These are phyloP conservation scores for Callyntrura sp. DNA, from an alignment of 2,888 invertebrate species.

Conservation along the genomic window DNA sequence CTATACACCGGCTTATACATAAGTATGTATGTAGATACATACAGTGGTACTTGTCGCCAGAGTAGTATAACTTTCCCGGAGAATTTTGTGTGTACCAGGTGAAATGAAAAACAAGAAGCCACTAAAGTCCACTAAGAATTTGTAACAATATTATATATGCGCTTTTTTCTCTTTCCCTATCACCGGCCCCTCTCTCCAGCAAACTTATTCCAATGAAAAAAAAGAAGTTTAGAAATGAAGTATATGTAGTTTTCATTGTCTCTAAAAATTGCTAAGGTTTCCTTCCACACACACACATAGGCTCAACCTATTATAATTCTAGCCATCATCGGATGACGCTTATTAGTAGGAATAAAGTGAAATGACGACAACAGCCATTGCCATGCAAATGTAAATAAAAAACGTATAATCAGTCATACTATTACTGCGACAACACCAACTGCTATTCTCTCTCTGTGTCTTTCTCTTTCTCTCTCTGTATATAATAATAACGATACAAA, in stretches of 20 bases:
- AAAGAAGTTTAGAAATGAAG: slow-evolving; percentile 72
- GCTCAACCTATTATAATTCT: slow-evolving; percentile 28
- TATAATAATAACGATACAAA: too few species aligned
- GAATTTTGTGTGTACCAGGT: slow-evolving; percentile 47
- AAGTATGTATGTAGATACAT: not conserved
- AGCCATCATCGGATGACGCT: slow-evolving; percentile 56
- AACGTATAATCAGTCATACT: slow-evolving; percentile 35
- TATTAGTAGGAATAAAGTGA: slow-evolving; percentile 48
- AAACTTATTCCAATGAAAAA: slow-evolving; percentile 56
- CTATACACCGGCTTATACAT: not conserved
- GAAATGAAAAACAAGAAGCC: slow-evolving; percentile 75
- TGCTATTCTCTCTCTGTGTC: not conserved
- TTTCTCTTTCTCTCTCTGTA: not conserved
- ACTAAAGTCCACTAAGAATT: slow-evolving; percentile 64
- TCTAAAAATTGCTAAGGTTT: slow-evolving; percentile 68
- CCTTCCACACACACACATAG: slow-evolving; percentile 31
- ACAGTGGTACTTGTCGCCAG: not conserved
- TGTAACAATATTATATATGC: slow-evolving; percentile 58
- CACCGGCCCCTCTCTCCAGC: not conserved
- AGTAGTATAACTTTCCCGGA: not conserved
- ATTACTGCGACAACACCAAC: not conserved
- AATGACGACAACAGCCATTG: slow-evolving; percentile 43
- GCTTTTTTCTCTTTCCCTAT: too few species aligned
- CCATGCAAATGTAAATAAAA: slow-evolving; percentile 46
- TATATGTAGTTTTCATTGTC: slow-evolving; percentile 71